Base-by-base conservation (phyloP, 2,797 vertebrate genomes). In the Macropus fuliginosus region DNA sequence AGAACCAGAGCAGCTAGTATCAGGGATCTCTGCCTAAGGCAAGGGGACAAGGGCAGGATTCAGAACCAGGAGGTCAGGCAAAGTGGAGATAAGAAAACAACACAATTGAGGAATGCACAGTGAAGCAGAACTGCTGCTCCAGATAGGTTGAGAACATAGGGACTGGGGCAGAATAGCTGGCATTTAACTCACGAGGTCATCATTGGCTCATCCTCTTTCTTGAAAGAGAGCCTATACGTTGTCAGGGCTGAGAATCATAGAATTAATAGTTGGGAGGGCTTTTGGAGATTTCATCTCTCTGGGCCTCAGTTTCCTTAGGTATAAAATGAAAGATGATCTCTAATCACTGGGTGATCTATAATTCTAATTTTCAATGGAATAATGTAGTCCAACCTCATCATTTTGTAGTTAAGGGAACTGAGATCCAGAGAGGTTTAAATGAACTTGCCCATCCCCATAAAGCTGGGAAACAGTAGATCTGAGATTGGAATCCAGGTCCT, bases 241-340 rank as follows among this genome's bases (percentile, higher is more conserved):
- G 55, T 54, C 4, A 93, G 92, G 54, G 28, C 56, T 95, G 57
- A 94, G 46, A 94, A 55, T 57, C 90, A 66, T 66, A 74, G 62
- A 74, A 18, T 74, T 74, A n/a, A 74, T 74, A 40, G n/a, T 74
- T 74, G 66, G 66, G 40, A 74, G 66, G 66, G 66, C 24, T 3
- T 2, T 10, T 74, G n/a, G 18, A 40, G 66, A 40, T 1, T 74
- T 74, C 5, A 18, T 16, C 66, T 40, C 66, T 74, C 13, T 74
- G n/a, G n/a, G 16, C n/a, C 16, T 74, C 66, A 74, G 66, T 74
- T 66, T 74, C 66, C 18, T 74, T n/a, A 40, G 40, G 8, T 40
- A 40, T 74, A 40, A 74, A 40, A 40, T 74, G 8, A 74, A 2
- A 74, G 66, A 74, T 40, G 16, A 40, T 74, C 66, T 74, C n/a